Percentiles rank a stretch among this genome's conserved stretches.
These are phyloP conservation scores for Callosobruchus maculatus DNA, from an alignment of 2,888 invertebrate species.

Conservation along the genomic window DNA sequence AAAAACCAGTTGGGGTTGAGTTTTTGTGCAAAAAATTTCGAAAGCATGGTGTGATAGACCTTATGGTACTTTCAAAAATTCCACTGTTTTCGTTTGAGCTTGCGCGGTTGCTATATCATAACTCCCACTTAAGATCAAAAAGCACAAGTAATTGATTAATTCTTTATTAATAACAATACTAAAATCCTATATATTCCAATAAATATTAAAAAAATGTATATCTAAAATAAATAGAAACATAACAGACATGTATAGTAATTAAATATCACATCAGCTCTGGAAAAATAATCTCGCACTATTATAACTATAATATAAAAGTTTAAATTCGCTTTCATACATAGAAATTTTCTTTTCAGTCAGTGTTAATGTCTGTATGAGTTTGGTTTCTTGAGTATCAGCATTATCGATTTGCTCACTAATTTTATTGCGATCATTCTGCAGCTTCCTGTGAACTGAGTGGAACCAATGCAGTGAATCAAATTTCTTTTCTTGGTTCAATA, in stretches of 20 bases:
- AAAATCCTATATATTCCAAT: not conserved
- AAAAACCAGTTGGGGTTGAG: no score
- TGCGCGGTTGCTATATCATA: no score
- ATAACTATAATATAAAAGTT: conserved; percentile 84
- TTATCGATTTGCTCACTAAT: conserved; percentile 54
- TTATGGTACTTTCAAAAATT: no score
- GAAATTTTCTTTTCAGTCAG: conserved; percentile 83
- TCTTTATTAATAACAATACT: not conserved
- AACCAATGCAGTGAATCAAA: conserved; percentile 97
- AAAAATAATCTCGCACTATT: conserved; percentile 96
- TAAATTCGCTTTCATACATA: conserved; percentile 77
- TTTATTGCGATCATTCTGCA: conserved; percentile 58
- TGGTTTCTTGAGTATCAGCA: conserved; percentile 67
- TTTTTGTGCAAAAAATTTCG: no score
- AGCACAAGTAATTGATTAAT: no score
- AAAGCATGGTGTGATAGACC: no score
- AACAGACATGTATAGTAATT: not conserved
- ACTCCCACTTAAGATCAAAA: no score
- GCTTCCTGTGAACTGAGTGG: conserved; percentile 75
- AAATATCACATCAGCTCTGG: conserved; percentile 28
- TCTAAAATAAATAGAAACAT: no score
- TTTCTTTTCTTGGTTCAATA: conserved; percentile 78
- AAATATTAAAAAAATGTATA: no score
- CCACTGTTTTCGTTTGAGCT: no score
- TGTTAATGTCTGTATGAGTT: conserved; percentile 87